Evolutionary conservation across 2,797 vertebrate genomes (phyloP), one percentile per base, ranked within the genome.

Genomic region (Selene dorsalis): DNA sequence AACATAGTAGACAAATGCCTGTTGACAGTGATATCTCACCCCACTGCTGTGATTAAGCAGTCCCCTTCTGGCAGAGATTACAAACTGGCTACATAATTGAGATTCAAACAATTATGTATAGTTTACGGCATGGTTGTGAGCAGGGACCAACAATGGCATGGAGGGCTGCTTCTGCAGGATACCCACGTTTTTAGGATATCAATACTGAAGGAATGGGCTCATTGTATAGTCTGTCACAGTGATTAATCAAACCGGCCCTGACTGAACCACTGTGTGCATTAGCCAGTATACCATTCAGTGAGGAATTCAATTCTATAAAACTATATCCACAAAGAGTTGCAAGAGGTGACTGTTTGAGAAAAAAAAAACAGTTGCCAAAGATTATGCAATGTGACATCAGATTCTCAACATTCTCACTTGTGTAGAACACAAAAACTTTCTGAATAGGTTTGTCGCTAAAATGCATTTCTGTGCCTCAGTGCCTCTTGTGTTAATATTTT

Each of bases 61-160:
- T 81, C 63, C 80, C 86, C 85, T 91, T 85, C 84, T 87, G 88
- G 84, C 89, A 72, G 45, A 80, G 84, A 92, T 91, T 92, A 88
- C 75, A 85, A 91, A 89, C 62, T 79, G 84, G 53, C 58, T 79
- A 74, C 87, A 86, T 89, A 75, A 91, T 86, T 87, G 85, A 84
- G 84, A 89, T 83, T 89, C 72, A 87, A 89, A 91, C 79, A 89
- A 86, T 89, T 76, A 74, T 75, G 72, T 84, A 70, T 76, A 80
- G 75, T 90, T 91, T 78, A 82, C 53, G 7, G 76, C 81, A 75
- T 68, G 78, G 13, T 79, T 72, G 65, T 75, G 61, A 65, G 52
- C 53, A 61, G 66, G 66, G 58, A 78, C 64, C 59, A 53, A 82
- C 71, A 78, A 80, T 39, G 38, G 61, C 53, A 76, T 16, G 10